Conservation (phyloP, 2,888 invertebrate species). For the Chymomyza caudatula region DNA sequence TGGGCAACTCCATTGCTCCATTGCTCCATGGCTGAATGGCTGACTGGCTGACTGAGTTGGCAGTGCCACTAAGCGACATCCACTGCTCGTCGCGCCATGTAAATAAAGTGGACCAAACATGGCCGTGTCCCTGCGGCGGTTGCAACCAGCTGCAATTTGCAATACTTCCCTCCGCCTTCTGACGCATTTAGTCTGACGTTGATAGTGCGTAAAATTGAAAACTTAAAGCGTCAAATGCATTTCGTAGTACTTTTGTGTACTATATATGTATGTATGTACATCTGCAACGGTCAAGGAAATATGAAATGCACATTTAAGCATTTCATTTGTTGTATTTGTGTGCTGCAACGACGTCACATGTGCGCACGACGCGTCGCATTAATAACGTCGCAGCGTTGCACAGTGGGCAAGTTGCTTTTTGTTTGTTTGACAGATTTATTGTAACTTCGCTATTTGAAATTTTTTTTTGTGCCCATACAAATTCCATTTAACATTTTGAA, state of each 20-base stretch:
- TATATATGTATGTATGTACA: too few relatives aligned
- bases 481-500: neutral
- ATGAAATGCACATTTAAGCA: constrained; percentile 46
- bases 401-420: neutral
- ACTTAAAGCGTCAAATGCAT: constrained; percentile 43
- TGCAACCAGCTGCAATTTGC: constrained; percentile 4
- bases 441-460: too few relatives aligned
- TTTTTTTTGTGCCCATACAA: neutral
- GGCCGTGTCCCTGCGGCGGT: constrained; percentile 1
- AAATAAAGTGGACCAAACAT: constrained; percentile 49
- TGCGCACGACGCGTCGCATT: constrained; percentile 42
- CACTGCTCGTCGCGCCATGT: constrained; percentile 15
- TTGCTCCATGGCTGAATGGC: neutral
- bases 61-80: neutral
- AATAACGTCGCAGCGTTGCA: constrained; percentile 39
- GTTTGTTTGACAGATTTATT: too few relatives aligned
- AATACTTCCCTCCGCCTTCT: neutral
- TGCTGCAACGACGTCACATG: constrained; percentile 27
- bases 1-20: neutral
- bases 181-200: constrained; percentile 4
- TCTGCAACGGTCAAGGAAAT: constrained; percentile 31
- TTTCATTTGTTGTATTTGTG: constrained; percentile 16
- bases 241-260: neutral
- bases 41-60: neutral
- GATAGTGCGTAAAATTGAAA: constrained; percentile 50